These are phyloP conservation scores for Atherix ibis DNA, from an alignment of 2,888 invertebrate species.

Conservation along the genomic window DNA sequence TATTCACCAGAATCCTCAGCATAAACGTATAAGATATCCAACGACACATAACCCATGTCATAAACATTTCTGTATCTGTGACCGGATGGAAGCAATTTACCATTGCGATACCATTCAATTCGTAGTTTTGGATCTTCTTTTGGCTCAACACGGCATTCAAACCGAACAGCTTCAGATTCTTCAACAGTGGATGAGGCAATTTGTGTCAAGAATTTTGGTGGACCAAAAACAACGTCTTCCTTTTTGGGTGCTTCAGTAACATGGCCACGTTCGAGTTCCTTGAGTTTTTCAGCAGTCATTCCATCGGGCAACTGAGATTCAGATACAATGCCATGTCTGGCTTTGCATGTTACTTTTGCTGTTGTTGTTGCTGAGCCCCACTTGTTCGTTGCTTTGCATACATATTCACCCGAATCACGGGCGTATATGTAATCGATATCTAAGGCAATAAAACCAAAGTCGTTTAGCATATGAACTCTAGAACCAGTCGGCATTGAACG, in stretches of 20 bases:
- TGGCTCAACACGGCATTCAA: constrained; percentile 91
- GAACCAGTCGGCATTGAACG: constrained; percentile 82
- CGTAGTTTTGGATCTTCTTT: constrained; percentile 82
- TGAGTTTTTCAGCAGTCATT: constrained; percentile 84
- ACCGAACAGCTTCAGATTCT: constrained; percentile 84
- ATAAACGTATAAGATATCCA: constrained; percentile 85
- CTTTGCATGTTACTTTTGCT: constrained; percentile 73
- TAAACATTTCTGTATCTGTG: constrained; percentile 84
- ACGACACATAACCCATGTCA: constrained; percentile 85
- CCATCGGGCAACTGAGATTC: constrained; percentile 84
- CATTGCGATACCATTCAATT: constrained; percentile 89
- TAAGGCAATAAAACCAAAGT: constrained; percentile 85
- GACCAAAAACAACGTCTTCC: constrained; percentile 51
- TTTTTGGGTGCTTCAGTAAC: constrained; percentile 55
- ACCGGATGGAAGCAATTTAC: constrained; percentile 72
- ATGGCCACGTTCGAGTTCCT: constrained; percentile 74
- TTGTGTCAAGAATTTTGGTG: constrained; percentile 77
- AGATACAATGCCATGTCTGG: constrained; percentile 65
- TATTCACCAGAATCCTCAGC: constrained; percentile 92
- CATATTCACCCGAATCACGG: constrained; percentile 82
- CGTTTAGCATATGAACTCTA: constrained; percentile 87
- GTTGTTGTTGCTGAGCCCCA: constrained; percentile 88
- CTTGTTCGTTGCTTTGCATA: constrained; percentile 83
- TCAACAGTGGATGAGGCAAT: constrained; percentile 71
- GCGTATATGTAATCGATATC: constrained; percentile 84